Conservation (phyloP, 2,888 invertebrate species). For the Teleogryllus oceanicus region DNA sequence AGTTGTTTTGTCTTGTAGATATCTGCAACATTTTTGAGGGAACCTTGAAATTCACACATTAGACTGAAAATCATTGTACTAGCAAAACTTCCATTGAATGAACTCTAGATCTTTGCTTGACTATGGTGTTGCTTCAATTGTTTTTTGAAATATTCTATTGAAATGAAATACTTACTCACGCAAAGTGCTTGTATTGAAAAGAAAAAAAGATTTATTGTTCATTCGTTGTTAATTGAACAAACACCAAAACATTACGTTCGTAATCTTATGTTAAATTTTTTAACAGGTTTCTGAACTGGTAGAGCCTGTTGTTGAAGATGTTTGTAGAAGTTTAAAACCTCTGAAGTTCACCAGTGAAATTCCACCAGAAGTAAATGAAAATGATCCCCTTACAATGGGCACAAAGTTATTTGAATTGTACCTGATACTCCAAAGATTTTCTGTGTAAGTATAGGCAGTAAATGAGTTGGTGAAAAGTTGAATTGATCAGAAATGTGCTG, state of each 20-base stretch:
- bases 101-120: neutral
- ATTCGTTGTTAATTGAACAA: neutral
- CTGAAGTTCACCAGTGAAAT: slow-evolving; percentile 49
- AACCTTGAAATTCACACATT: no score
- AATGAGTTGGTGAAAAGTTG: neutral
- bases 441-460: slow-evolving; percentile 55
- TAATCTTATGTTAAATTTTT: neutral
- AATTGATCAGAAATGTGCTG: neutral
- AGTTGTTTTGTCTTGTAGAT: no score
- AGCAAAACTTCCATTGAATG: no score
- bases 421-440: slow-evolving; percentile 82
- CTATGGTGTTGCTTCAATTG: neutral
- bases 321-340: slow-evolving; percentile 70
- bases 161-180: no score
- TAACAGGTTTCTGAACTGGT: slow-evolving; percentile 57
- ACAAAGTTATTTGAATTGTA: slow-evolving; percentile 91
- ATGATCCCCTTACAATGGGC: slow-evolving; percentile 72
- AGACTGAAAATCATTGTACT: no score
- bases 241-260: neutral
- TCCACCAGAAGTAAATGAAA: slow-evolving; percentile 43
- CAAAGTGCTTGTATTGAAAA: neutral
- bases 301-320: slow-evolving; percentile 66
- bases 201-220: neutral
- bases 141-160: neutral
- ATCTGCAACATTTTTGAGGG: no score